Conservation (phyloP, 2,113 vertebrate species). For the Elephas maximus region DNA sequence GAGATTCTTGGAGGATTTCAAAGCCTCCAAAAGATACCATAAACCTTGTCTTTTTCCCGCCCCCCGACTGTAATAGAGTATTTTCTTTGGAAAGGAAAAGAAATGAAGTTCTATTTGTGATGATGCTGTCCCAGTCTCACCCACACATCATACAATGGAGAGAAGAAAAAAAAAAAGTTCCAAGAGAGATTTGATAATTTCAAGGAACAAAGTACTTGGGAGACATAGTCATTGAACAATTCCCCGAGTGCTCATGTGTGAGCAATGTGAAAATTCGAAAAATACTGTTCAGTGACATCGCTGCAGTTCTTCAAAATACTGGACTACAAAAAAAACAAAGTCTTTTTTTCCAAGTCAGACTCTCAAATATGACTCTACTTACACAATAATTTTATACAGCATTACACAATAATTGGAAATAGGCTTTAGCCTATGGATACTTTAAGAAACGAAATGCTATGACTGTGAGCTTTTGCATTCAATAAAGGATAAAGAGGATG, state of each 20-base stretch:
- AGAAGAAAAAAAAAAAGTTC: background rate
- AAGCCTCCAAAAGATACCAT: background rate
- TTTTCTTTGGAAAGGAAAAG: constrained; percentile 26
- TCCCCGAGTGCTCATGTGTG: constrained; percentile 72
- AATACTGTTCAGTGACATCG: constrained; percentile 70
- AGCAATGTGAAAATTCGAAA: constrained; percentile 74
- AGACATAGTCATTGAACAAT: constrained; percentile 76
- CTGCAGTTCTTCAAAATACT: constrained; percentile 67
- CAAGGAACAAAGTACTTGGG: constrained; percentile 60
- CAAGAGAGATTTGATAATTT: constrained; percentile 68
- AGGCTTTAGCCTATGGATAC: background rate
- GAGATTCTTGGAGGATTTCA: background rate
- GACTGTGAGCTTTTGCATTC: background rate
- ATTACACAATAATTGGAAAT: constrained; percentile 16
- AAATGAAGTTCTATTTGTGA: constrained; percentile 40
- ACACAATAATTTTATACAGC: background rate
- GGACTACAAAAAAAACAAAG: background rate
- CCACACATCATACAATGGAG: background rate
- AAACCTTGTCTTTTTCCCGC: background rate
- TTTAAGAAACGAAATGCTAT: background rate
- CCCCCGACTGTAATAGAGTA: background rate
- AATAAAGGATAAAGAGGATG: constrained; percentile 3
- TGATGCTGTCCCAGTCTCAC: background rate
- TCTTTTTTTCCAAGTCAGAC: constrained; percentile 18
- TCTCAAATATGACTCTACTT: background rate